A percentile compares a stretch with the other conserved stretches of the same genome.
Evolutionary conservation across 1,140 invertebrate species (phyloP).

Genomic region (Venustaconcha ellipsiformis): DNA sequence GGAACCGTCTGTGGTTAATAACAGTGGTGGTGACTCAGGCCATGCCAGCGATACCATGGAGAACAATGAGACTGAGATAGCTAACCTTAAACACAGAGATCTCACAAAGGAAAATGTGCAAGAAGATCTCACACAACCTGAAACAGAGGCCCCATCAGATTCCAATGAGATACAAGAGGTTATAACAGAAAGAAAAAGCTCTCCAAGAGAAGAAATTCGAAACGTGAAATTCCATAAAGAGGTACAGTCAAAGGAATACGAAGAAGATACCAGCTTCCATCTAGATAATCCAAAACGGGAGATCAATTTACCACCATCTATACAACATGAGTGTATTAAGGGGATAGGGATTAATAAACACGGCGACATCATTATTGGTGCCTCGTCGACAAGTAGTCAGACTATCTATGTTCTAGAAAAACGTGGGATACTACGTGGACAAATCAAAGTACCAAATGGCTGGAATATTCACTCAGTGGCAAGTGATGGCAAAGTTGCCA

Average conservation of each 20-base stretch:
- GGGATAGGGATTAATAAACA: slow-evolving; percentile 53
- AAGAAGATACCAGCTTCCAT: slow-evolving; percentile 44
- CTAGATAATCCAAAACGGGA: slow-evolving; percentile 47
- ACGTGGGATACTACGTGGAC: slow-evolving; percentile 55
- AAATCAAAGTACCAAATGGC: slow-evolving; percentile 45
- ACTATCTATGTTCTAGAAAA: slow-evolving; percentile 59
- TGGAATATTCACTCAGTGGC: slow-evolving; percentile 59
- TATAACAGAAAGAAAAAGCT: too few relatives aligned
- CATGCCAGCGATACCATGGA: slow-evolving; percentile 35
- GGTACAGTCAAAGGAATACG: slow-evolving; percentile 34
- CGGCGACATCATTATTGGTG: slow-evolving; percentile 58
- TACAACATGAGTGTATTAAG: slow-evolving; percentile 55
- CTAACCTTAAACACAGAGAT: background rate
- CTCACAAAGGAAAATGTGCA: slow-evolving; percentile 17
- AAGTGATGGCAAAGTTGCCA: slow-evolving; percentile 56
- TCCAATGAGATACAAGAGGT: slow-evolving; percentile 33
- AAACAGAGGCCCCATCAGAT: slow-evolving; percentile 20
- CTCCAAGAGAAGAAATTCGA: slow-evolving; percentile 37
- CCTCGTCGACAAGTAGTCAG: slow-evolving; percentile 40
- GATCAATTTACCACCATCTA: slow-evolving; percentile 43
- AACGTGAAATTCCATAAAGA: slow-evolving; percentile 45
- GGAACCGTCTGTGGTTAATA: background rate
- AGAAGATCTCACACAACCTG: slow-evolving; percentile 20
- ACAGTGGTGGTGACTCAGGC: slow-evolving; percentile 23
- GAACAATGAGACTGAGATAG: slow-evolving; percentile 33